Evolutionary conservation across 2,797 vertebrate genomes (phyloP), one percentile per base, ranked within the genome.

Genomic region (Prunella strophiata): DNA sequence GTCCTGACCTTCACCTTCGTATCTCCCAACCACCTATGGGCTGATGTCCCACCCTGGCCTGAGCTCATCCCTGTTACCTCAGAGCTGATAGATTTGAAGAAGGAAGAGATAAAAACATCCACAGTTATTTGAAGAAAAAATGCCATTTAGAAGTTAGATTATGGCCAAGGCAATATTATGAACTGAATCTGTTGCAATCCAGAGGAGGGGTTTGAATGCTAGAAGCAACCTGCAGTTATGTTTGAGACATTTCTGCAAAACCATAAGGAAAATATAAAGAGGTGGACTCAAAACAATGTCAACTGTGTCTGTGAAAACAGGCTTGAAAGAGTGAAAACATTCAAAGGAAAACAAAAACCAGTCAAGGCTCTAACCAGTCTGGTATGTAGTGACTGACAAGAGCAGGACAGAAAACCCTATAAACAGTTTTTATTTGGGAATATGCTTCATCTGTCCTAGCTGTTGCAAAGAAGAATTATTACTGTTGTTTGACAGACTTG

Each of bases 401-500:
- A 93, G 82, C 38, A 88, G 78, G 86, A 91, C 75, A 81, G 68
- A 82, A 88, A 94, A 45, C 12, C 43, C 32, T 73, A 58, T 16
- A 43, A 85, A 74, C n/a, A 54, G 10, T 78, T 83, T 92, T 84
- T 62, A 65, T 81, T 89, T 81, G 65, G 73, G 59, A 85, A 65
- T 86, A 9, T 74, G 40, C 25, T 91, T 91, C 59, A 10, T 57
- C 61, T 82, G 63, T n/a, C 73, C 19, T 89, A 59, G 59, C 52
- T 27, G 30, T 52, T 86, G 50, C 71, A 90, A 79, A 73, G 57
- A 42, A 78, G 65, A 50, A 70, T 62, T 79, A 68, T 76, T 90
- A 27, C 77, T 90, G 67, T 75, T 57, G 29, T 93, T 94, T 95
- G 80, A 91, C 81, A 83, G 70, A 63, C 34, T 76, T 85, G 52